Percentiles rank a stretch among this genome's conserved stretches.
These are phyloP conservation scores for Rhipidura dahli DNA, from an alignment of 2,113 vertebrate species.

Conservation along the genomic window DNA sequence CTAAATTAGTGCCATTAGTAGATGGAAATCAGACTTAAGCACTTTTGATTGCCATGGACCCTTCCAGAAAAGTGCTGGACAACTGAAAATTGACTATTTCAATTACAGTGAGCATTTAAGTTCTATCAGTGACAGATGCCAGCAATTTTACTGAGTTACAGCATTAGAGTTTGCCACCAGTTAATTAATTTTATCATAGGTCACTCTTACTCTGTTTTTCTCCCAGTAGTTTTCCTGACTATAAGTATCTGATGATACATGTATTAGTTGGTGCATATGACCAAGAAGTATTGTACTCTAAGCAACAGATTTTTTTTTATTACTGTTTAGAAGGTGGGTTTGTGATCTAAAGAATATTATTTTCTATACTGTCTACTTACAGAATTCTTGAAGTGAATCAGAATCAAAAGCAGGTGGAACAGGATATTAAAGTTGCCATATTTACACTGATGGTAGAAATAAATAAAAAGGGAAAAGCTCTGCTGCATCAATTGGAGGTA, in stretches of 20 bases:
- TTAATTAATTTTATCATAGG: not conserved
- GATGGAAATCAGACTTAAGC: not conserved
- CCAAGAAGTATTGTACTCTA: not conserved
- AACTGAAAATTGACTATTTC: not conserved
- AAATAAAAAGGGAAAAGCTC: constrained; percentile 95
- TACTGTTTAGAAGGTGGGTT: not conserved
- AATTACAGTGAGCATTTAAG: not conserved
- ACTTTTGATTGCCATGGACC: not conserved
- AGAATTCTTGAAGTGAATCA: constrained; percentile 97
- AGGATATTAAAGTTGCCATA: constrained; percentile 97
- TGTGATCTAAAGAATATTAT: not conserved
- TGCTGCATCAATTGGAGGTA: constrained; percentile 95
- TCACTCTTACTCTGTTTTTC: not conserved
- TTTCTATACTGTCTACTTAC: constrained; percentile 46
- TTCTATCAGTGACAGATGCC: not conserved
- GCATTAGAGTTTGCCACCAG: not conserved
- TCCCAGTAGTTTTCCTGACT: not conserved
- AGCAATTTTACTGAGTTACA: not conserved
- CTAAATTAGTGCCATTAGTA: not conserved
- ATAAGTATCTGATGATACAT: not conserved
- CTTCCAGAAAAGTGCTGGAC: not conserved
- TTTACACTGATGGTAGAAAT: constrained; percentile 97
- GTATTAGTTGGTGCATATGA: not conserved
- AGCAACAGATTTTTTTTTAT: not conserved
- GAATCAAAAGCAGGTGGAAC: constrained; percentile 93